These are phyloP conservation scores for Corydoras sp. DNA, from an alignment of 2,113 vertebrate genomes.

Conservation along the genomic window DNA sequence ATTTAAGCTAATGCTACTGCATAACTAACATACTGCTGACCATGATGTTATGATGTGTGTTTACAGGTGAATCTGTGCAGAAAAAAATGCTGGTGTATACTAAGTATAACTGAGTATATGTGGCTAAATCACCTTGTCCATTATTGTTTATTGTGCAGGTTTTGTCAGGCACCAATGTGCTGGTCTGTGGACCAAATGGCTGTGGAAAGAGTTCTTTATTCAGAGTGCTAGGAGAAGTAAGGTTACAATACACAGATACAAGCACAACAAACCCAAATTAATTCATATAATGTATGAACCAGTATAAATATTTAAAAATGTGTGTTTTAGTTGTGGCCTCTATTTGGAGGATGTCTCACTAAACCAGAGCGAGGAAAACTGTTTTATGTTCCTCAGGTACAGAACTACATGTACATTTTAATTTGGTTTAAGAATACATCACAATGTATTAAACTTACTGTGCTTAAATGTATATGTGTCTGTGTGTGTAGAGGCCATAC, in stretches of 20 bases:
- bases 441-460: background rate
- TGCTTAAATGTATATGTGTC: background rate
- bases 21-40: too few relatives aligned
- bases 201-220: conserved; percentile 98
- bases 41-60: too few relatives aligned
- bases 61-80: too few relatives aligned
- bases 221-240: conserved; percentile 91
- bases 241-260: conserved; percentile 5
- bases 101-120: background rate
- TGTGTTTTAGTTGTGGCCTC: conserved; percentile 81
- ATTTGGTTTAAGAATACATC: too few relatives aligned
- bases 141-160: conserved; percentile 63
- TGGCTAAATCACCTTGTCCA: background rate
- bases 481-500: conserved; percentile 67
- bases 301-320: conserved; percentile 3
- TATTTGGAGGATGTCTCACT: conserved; percentile 87
- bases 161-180: conserved; percentile 88
- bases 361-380: conserved; percentile 94
- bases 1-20: too few relatives aligned
- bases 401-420: background rate
- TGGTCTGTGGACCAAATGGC: conserved; percentile 94
- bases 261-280: background rate
- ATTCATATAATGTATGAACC: background rate
- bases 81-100: background rate
- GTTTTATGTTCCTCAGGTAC: conserved; percentile 96